Base-by-base conservation (phyloP, 2,888 invertebrate genomes). In the Mimumesa dahlbomi region DNA sequence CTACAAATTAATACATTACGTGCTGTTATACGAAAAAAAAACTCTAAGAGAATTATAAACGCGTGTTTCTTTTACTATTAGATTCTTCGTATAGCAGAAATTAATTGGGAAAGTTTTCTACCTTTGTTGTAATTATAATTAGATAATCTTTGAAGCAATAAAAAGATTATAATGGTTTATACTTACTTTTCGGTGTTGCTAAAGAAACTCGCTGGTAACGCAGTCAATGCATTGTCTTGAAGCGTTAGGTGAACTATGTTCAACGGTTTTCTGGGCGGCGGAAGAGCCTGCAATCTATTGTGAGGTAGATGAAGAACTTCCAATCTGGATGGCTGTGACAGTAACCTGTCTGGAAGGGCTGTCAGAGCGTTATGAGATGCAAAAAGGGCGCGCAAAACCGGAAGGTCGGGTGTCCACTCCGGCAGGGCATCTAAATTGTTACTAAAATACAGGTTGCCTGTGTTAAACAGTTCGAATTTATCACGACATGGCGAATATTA, bases 151-250 rank as follows among this genome's bases (percentile, higher is more conserved):
- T n/a, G n/a, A n/a, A n/a, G n/a, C n/a, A n/a, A n/a, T n/a, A n/a
- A n/a, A n/a, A n/a, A n/a, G n/a, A n/a, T n/a, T n/a, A n/a, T n/a
- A n/a, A n/a, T n/a, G n/a, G 2, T 9, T 29, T n/a, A 29, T 34
- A 91, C 93, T 64, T 68, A 90, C 90, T 89, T 90, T 70, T 89
- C 87, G 1, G 90, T 90, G 42, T 89, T 88, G 25, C 92, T 92
- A 85, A 96, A 96, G 84, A 96, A 94, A 83, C 94, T 95, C 69
- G 93, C 93, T 6, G 96, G 95, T 59, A 96, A 88, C 2, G 92
- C 91, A 57, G 94, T 93, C 77, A 96, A 91, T 76, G 93, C 94
- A 87, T 96, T 96, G 84, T 94, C 94, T 85, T 96, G 96, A 46
- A 96, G 89, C 50, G 95, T 93, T 6, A 96, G 85, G 68, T 90